phyloP scores from a whole-genome alignment of 2,797 vertebrate species.

The Rhinoraja longicauda region DNA sequence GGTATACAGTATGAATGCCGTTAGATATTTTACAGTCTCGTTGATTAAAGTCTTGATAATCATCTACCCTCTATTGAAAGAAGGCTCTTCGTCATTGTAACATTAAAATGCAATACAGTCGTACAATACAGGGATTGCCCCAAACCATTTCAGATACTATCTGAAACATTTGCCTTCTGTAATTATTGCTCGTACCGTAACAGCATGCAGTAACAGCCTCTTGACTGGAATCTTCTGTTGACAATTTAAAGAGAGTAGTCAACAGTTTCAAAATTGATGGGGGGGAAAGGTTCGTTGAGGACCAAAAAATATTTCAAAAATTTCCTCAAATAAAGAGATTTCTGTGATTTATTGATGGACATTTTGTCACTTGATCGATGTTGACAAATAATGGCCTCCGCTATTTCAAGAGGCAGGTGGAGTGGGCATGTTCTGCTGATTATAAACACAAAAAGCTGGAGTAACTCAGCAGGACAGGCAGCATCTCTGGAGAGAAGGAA shows the following conservation, averaged over 20 bases:
- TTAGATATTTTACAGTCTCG: background rate
- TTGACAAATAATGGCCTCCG: background rate
- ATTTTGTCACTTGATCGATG: constrained; percentile 3
- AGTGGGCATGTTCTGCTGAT: background rate
- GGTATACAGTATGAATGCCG: too few species aligned
- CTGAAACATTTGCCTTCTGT: background rate
- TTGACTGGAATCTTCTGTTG: background rate
- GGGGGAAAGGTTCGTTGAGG: too few species aligned
- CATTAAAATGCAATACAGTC: background rate
- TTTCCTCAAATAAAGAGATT: background rate
- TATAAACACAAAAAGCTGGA: too few species aligned
- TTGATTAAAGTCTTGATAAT: background rate
- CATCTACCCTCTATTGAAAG: background rate
- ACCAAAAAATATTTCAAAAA: background rate
- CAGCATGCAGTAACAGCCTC: background rate
- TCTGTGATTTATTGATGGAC: background rate
- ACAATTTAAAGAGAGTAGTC: background rate
- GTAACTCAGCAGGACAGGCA: too few species aligned
- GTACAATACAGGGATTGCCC: background rate
- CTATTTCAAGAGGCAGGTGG: background rate
- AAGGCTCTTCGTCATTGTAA: background rate
- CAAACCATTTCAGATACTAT: background rate
- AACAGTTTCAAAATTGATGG: background rate
- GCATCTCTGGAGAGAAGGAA: too few species aligned
- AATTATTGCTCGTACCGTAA: background rate